Evolutionary conservation across 2,113 vertebrate species (phyloP), one percentile per base, ranked within the genome.

Genomic region (Drymodes brunneopygia): DNA sequence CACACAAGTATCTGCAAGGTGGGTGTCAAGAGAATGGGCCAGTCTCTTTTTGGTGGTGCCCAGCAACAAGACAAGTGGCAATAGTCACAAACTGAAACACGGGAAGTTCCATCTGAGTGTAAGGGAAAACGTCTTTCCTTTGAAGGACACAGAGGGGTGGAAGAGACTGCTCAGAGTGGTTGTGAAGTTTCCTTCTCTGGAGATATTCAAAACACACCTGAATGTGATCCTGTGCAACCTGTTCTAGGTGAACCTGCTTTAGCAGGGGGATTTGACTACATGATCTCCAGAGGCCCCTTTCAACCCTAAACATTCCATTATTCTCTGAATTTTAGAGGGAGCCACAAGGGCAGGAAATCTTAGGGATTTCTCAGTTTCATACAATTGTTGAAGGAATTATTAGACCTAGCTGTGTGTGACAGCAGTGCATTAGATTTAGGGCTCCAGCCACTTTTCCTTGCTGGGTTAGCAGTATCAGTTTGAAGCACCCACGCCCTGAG

Each of bases 371-470:
- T 81, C 9, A 10, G 29, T 58, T 64, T 90, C 35, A 42, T 56
- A 33, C 14, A 54, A 0, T 7, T 35, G 17, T 21, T 69, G 35
- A 78, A 74, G 29, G 14, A 78, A 82, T 71, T 79, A 33, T 21
- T 33, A n/a, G 35, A 60, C 33, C 24, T 51, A 38, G 6, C 51
- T 45, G 25, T 1, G 7, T 67, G 48, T 0, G 0, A 80, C 28
- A 44, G 25, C 35, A 31, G 14, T 23, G 29, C 22, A 23, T 53
- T 42, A 61, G 17, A 70, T 71, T 90, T 62, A 36, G 64, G 75
- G 14, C 44, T 88, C 20, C 23, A 33, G 56, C 6, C 9, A 18
- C 13, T 24, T 71, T 9, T 69, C 11, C 47, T 83, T 25, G 16
- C 60, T 78, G 54, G 24, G 19, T 78, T 73, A 66, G 17, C 50